phyloP scores from a whole-genome alignment of 1,140 invertebrate species.

The Arctopsyche grandis region DNA sequence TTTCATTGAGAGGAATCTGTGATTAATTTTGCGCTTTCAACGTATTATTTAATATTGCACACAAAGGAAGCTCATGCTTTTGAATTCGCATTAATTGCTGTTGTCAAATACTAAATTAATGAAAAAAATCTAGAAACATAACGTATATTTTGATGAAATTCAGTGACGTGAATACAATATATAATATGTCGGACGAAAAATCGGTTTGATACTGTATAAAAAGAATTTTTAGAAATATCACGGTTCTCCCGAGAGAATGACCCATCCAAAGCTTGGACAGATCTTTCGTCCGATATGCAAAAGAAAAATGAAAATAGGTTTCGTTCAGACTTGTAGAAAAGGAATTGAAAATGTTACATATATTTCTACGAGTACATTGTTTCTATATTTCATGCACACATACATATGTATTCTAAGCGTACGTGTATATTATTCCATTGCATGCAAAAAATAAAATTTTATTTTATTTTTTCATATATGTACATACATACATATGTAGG shows the following conservation, averaged over 20 bases:
- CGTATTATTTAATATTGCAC: not conserved
- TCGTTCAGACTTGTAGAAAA: not conserved
- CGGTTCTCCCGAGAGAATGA: constrained; percentile 20
- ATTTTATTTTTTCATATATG: no score
- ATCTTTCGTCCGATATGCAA: constrained; percentile 33
- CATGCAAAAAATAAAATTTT: not conserved
- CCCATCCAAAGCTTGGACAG: constrained; percentile 34
- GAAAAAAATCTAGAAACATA: not conserved
- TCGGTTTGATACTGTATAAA: constrained; percentile 31
- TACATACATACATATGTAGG: no score
- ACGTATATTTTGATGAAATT: no score
- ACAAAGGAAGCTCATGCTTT: no score
- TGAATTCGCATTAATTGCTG: not conserved
- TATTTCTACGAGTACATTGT: not conserved
- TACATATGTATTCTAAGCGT: not conserved
- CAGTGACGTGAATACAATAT: not conserved
- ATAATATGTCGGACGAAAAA: not conserved
- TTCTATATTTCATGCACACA: not conserved
- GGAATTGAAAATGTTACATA: not conserved
- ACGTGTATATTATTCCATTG: not conserved
- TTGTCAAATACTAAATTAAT: not conserved
- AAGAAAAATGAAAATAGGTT: constrained; percentile 36
- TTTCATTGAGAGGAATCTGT: not conserved
- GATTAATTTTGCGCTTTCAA: constrained; percentile 4
- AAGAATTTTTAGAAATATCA: constrained; percentile 32